Percentiles rank a stretch among this genome's conserved stretches.
Evolutionary conservation across 2,113 vertebrate species (phyloP).

Genomic region (Amazona vittata): DNA sequence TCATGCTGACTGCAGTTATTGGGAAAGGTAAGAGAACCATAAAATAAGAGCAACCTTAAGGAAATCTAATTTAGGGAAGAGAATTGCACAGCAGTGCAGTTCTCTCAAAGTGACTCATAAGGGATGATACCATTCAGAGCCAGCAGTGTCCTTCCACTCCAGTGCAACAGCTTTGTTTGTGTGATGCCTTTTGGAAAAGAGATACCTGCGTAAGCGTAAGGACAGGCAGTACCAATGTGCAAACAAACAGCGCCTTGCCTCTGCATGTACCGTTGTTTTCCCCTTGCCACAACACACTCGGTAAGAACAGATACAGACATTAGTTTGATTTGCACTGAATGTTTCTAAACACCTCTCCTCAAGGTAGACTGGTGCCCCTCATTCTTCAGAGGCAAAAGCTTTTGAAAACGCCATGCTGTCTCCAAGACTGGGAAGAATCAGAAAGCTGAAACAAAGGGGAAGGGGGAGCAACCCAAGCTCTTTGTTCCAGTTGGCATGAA

Average conservation of each 20-base stretch:
- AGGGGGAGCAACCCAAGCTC: conserved; percentile 37
- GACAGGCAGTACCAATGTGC: background rate
- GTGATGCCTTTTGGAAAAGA: background rate
- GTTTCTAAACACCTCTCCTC: background rate
- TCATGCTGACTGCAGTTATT: conserved; percentile 8
- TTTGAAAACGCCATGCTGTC: background rate
- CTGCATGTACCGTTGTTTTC: background rate
- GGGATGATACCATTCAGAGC: background rate
- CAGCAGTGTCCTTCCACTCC: background rate
- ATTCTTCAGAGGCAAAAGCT: conserved; percentile 7
- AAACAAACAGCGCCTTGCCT: background rate
- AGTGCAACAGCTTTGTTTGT: background rate
- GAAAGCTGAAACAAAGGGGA: conserved; percentile 57
- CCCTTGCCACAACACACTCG: background rate
- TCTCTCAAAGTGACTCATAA: background rate
- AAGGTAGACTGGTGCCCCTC: background rate
- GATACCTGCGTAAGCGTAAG: background rate
- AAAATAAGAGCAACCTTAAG: conserved; percentile 1
- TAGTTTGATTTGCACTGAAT: background rate
- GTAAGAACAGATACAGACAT: background rate
- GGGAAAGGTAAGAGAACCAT: conserved; percentile 24
- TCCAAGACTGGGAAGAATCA: conserved; percentile 51
- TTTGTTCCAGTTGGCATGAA: conserved; percentile 67
- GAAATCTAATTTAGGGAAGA: background rate
- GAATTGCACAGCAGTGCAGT: background rate